phyloP scores from a whole-genome alignment of 2,888 invertebrate species.

The Biston stratarius region DNA sequence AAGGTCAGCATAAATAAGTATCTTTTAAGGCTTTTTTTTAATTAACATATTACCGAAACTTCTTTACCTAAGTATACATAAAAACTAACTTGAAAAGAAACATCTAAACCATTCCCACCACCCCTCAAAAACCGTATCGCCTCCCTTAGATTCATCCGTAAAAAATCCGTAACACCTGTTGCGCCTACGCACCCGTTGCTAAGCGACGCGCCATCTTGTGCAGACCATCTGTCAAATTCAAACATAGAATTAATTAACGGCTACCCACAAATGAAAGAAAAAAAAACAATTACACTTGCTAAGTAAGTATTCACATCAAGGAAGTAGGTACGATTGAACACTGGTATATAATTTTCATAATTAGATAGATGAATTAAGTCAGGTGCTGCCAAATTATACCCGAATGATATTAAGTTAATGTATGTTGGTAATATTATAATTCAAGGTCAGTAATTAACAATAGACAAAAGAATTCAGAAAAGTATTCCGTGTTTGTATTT shows the following conservation, averaged over 20 bases:
- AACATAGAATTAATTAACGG: slow-evolving; percentile 58
- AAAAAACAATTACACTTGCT: slow-evolving; percentile 33
- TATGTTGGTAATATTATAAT: slow-evolving; percentile 26
- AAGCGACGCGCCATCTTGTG: slow-evolving; percentile 69
- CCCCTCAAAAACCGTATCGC: slow-evolving; percentile 72
- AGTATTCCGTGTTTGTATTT: slow-evolving; percentile 18
- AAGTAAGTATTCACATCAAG: slow-evolving; percentile 29
- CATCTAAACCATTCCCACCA: slow-evolving; percentile 62
- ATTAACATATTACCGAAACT: no score
- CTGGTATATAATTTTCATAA: slow-evolving; percentile 42
- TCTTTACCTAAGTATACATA: slow-evolving; percentile 7
- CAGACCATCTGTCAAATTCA: slow-evolving; percentile 80
- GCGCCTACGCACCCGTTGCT: slow-evolving; percentile 77
- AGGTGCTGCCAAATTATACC: slow-evolving; percentile 30
- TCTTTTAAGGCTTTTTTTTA: no score
- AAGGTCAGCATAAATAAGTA: no score
- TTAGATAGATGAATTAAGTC: slow-evolving; percentile 32
- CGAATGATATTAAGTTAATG: slow-evolving; percentile 26
- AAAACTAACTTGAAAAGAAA: slow-evolving; percentile 26
- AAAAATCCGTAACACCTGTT: slow-evolving; percentile 76
- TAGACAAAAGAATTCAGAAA: slow-evolving; percentile 32
- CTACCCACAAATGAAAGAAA: slow-evolving; percentile 6
- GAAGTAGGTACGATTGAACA: slow-evolving; percentile 26
- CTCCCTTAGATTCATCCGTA: slow-evolving; percentile 54
- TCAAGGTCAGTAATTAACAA: slow-evolving; percentile 37